Base-by-base conservation (phyloP, 2,113 vertebrate species). In the Gyps fulvus region DNA sequence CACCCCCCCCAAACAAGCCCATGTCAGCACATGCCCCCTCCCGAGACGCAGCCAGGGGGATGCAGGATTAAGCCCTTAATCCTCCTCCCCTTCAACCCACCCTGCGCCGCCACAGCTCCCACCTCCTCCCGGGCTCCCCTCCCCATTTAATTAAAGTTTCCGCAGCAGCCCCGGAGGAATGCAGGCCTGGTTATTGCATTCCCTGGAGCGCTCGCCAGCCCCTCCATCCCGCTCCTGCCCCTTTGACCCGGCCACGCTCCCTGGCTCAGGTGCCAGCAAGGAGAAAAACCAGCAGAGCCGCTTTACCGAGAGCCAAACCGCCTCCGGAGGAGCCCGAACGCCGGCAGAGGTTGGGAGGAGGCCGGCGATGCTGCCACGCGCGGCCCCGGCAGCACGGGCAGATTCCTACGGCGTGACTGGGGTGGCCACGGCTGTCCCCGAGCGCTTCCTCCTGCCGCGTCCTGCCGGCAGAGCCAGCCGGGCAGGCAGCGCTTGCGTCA, bases 121-220 rank as follows among this genome's bases (percentile, higher is more conserved):
- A 91, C 95, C 96, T 91, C 94, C 95, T 95, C 90, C 83, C 29
- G 3, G 47, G 54, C 90, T 95, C 92, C 82, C 94, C 94, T 97
- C 93, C 95, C 93, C 84, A 94, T 97, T 99, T 99, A 99, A 99
- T 99, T 98, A 99, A 98, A 99, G 96, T 99, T 98, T 98, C 99
- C 98, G 98, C 98, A 99, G 98, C 98, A 99, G 98, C 97, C 88
- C 98, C 87, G 69, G 95, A 99, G 99, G 99, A 99, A 99, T 99
- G 95, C 91, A 25, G 93, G 95, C 97, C 92, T 95, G 93, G 95
- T 97, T 97, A 97, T 98, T 99, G 98, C 98, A 97, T 98, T 98
- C 94, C 96, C 97, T 42, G 2, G 72, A 76, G 89, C 21, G 2
- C 87, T 52, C n/a, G 27, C 45, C 21, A 13, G 89, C 88, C 83